These are phyloP conservation scores for Ptilorrhoa leucosticta DNA, from an alignment of 2,113 vertebrate species.

Conservation along the genomic window DNA sequence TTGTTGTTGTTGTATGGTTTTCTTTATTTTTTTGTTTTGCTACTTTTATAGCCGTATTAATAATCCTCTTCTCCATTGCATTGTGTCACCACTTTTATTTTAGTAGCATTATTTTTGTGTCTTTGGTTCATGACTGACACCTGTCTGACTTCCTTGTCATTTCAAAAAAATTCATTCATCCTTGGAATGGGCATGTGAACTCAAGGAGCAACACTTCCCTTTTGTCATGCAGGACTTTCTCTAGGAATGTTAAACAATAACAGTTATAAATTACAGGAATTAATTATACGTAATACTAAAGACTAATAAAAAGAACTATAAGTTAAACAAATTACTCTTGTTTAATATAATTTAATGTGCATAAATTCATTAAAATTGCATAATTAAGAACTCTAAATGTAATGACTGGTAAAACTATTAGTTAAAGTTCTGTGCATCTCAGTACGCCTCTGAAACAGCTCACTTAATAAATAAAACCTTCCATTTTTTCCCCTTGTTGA, in stretches of 20 bases:
- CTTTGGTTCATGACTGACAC: slow-evolving; percentile 42
- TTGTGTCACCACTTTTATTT: slow-evolving; percentile 31
- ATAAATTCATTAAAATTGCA: not conserved
- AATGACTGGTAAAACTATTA: not conserved
- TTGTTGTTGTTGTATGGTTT: slow-evolving; percentile 12
- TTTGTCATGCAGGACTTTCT: not conserved
- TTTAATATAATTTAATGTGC: not conserved
- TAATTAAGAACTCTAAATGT: not conserved
- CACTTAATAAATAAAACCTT: not conserved
- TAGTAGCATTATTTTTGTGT: slow-evolving; percentile 25
- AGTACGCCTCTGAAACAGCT: not conserved
- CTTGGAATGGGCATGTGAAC: not conserved
- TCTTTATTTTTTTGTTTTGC: slow-evolving; percentile 42
- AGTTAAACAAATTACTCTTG: not conserved
- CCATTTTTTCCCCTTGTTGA: not conserved
- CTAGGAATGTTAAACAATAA: not conserved
- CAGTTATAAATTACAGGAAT: not conserved
- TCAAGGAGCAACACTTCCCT: not conserved
- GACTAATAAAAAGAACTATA: not conserved
- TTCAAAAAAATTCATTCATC: not conserved
- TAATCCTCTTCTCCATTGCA: slow-evolving; percentile 37
- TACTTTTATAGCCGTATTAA: slow-evolving; percentile 47
- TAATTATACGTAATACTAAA: not conserved
- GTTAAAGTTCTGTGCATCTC: not conserved
- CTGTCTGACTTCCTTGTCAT: slow-evolving; percentile 21